Percentiles rank a stretch among this genome's conserved stretches.
These are phyloP conservation scores for Ctenochaetus hawaiiensis DNA, from an alignment of 2,797 vertebrate genomes.

Conservation along the genomic window DNA sequence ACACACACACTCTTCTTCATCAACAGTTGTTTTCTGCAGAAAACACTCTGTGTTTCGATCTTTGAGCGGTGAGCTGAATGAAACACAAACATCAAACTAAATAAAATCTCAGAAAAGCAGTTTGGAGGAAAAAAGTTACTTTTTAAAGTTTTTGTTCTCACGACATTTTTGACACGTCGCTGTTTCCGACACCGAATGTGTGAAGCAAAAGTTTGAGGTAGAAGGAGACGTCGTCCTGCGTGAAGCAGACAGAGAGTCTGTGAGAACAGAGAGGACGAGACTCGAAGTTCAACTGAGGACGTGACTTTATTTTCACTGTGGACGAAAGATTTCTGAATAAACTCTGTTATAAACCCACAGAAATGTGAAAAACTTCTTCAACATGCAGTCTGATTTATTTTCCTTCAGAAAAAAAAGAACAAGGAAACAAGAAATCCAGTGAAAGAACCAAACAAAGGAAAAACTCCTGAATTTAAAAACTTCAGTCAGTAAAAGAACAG, in stretches of 20 bases:
- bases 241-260: slow-evolving; percentile 43
- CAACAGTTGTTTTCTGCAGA: not conserved
- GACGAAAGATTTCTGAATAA: not conserved
- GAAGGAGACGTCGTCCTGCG: slow-evolving; percentile 21
- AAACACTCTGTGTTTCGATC: fast-evolving
- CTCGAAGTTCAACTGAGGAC: not conserved
- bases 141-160: slow-evolving; percentile 1
- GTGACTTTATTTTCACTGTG: slow-evolving; percentile 11
- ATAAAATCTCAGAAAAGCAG: not conserved
- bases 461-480: too few relatives aligned
- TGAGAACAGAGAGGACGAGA: slow-evolving; percentile 10
- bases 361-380: too few relatives aligned
- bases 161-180: slow-evolving; percentile 34
- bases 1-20: not conserved
- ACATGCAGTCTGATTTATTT: too few relatives aligned
- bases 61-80: not conserved
- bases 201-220: slow-evolving; percentile 53
- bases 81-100: fast-evolving
- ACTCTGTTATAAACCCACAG: too few relatives aligned
- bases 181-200: slow-evolving; percentile 62
- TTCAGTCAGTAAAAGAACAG: too few relatives aligned
- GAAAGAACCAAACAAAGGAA: too few relatives aligned
- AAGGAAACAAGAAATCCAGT: too few relatives aligned
- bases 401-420: too few relatives aligned
- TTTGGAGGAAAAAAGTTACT: fast-evolving